Evolutionary conservation across 2,797 vertebrate species (phyloP).

Genomic region (Cygnus olor): DNA sequence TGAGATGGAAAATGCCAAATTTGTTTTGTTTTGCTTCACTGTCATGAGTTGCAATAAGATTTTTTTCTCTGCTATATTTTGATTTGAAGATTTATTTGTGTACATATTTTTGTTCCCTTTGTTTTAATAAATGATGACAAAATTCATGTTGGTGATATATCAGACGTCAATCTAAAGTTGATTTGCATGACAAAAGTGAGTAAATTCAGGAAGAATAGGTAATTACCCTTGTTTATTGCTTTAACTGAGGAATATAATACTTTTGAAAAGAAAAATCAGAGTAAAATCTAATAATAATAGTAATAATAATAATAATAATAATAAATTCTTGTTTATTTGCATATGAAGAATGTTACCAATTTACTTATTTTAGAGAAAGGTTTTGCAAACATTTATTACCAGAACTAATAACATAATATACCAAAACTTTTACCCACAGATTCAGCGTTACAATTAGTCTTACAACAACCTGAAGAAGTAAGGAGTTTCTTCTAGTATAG

Average conservation of each 20-base stretch:
- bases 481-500: background rate
- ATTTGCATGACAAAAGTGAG: background rate
- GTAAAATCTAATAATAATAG: background rate
- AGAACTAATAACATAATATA: background rate
- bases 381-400: background rate
- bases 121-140: background rate
- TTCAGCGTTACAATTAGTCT: background rate
- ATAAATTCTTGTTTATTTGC: background rate
- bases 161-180: background rate
- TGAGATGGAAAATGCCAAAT: background rate
- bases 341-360: background rate
- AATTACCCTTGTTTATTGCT: background rate
- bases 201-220: background rate
- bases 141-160: background rate
- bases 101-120: background rate
- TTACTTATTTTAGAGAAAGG: background rate
- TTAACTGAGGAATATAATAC: background rate
- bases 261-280: background rate
- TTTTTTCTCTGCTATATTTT: background rate
- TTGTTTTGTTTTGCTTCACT: background rate
- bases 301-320: no score
- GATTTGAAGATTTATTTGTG: background rate
- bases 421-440: background rate
- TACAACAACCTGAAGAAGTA: background rate
- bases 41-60: background rate